These are phyloP conservation scores for Platichthys flesus DNA, from an alignment of 2,113 vertebrate species.

Conservation along the genomic window DNA sequence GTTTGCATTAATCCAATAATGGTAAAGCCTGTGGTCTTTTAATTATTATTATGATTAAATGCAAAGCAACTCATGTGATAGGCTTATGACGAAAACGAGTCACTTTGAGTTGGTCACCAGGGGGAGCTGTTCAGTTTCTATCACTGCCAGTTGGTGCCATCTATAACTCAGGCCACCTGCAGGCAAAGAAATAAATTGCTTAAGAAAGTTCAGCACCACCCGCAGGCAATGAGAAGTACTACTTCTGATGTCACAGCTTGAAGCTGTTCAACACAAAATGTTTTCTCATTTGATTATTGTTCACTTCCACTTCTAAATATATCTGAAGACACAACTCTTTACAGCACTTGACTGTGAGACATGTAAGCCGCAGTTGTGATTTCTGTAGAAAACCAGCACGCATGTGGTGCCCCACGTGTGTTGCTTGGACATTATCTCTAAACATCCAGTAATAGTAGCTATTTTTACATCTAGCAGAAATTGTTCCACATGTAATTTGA, in stretches of 20 bases:
- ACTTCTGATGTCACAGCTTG: neutral
- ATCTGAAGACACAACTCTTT: neutral
- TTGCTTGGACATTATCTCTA: neutral
- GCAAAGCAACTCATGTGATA: neutral
- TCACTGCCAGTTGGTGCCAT: neutral
- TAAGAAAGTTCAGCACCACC: neutral
- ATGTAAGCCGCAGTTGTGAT: neutral
- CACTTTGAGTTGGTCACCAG: neutral
- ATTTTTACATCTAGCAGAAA: slow-evolving; percentile 7
- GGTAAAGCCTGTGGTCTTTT: slow-evolving; percentile 1
- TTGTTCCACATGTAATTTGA: neutral
- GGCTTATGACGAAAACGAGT: neutral
- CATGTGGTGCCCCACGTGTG: neutral
- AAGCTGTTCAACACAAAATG: neutral
- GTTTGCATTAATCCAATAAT: slow-evolving; percentile 30
- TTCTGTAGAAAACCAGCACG: neutral
- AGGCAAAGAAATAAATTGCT: neutral
- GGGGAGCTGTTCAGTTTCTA: neutral
- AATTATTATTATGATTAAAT: slow-evolving; percentile 8
- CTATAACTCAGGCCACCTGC: neutral
- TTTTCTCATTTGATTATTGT: neutral
- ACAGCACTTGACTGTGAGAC: neutral
- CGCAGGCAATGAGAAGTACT: neutral
- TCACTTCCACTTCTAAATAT: neutral
- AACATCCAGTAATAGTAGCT: neutral